Base-by-base conservation (phyloP, 2,797 vertebrate species). In the Pampus argenteus region DNA sequence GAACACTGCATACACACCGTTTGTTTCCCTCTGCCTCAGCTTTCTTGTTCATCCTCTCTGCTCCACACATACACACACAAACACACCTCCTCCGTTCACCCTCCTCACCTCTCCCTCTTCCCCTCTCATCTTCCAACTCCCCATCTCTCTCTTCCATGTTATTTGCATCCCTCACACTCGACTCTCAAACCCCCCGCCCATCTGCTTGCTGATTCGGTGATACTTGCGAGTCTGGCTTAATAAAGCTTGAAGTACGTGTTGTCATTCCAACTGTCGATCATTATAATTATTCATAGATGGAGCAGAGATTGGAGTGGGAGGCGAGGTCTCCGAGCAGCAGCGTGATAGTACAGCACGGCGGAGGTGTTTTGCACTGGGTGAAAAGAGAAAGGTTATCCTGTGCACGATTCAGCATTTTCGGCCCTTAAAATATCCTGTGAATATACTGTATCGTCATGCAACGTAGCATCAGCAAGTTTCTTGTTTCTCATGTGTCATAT, bases 281-380 rank as follows among this genome's bases (percentile, higher is more conserved):
- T 90, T 85, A 65, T 91, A 90, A 93, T 94, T 94, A 94, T 94
- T 94, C 89, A 84, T 88, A 85, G 85, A 89, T 86, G 83, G 87
- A 90, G 85, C 79, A 4, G 79, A 88, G 89, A 92, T 91, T 89
- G 87, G 81, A 90, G 86, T 90, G 88, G 88, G 90, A 91, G 84
- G 83, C 60, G 54, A 88, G 79, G 87, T 87, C 82, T 90, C 89
- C 56, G 74, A 88, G 86, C 91, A 82, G 84, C 78, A 68, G 74
- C 81, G 67, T 70, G 56, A 71, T 73, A 82, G 76, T 68, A 58
- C 81, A 78, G 78, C 74, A 13, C 3, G 38, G 66, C 9, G 74
- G 84, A 85, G 82, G 82, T 83, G 78, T 82, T 88, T 73, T 81
- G n/a, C 18, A 10, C 76, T 63, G 69, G 56, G 70, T 38, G 80